Conservation (phyloP, 2,113 vertebrate species). For the Numida meleagris region DNA sequence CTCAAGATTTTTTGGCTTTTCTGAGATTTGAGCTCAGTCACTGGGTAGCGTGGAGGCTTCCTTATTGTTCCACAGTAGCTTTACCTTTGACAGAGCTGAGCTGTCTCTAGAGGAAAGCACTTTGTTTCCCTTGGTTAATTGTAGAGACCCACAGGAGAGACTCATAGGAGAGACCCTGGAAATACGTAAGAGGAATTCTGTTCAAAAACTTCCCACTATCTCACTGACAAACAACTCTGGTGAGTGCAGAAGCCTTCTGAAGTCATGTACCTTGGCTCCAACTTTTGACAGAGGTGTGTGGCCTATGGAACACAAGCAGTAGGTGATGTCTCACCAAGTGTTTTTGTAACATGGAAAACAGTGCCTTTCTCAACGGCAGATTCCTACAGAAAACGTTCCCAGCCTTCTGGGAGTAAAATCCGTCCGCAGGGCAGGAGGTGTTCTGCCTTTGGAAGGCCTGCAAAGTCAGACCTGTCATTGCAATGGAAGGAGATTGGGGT, state of each 20-base stretch:
- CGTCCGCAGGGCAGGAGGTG: background rate
- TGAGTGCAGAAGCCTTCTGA: background rate
- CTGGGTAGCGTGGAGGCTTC: background rate
- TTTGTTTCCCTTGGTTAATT: background rate
- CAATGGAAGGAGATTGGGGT: background rate
- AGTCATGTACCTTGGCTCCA: background rate
- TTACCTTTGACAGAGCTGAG: slow-evolving; percentile 19
- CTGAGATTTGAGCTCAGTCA: background rate
- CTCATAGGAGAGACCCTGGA: background rate
- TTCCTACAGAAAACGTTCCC: background rate
- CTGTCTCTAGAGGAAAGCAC: background rate
- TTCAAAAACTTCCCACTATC: background rate
- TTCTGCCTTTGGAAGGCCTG: background rate
- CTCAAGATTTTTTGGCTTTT: background rate
- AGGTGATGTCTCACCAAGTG: background rate
- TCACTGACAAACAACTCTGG: rapidly evolving
- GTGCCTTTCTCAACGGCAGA: background rate
- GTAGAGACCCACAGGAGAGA: background rate
- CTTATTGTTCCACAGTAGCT: slow-evolving; percentile 12
- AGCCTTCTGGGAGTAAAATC: slow-evolving; percentile 5
- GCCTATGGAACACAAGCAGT: rapidly evolving
- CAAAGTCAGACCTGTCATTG: background rate
- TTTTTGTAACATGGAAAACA: rapidly evolving
- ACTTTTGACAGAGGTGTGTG: background rate
- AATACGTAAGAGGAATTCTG: background rate